Percentiles rank a stretch among this genome's conserved stretches.
These are phyloP conservation scores for Phalanger gymnotis DNA, from an alignment of 2,797 vertebrate species.

Conservation along the genomic window DNA sequence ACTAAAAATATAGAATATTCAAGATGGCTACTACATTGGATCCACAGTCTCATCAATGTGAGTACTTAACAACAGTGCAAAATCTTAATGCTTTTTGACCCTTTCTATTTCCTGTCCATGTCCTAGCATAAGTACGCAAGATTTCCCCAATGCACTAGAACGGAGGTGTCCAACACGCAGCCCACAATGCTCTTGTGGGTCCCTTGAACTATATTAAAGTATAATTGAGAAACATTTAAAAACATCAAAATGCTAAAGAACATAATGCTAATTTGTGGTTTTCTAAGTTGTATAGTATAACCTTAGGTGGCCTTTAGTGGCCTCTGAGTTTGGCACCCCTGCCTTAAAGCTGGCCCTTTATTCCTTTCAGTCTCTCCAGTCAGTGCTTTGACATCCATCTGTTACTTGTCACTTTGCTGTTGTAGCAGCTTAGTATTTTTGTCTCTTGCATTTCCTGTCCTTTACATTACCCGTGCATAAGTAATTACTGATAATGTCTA, in stretches of 20 bases:
- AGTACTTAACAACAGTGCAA: background rate
- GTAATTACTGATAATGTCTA: background rate
- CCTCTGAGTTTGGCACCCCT: background rate
- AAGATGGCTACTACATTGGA: background rate
- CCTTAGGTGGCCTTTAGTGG: background rate
- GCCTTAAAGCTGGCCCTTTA: background rate
- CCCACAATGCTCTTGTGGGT: background rate
- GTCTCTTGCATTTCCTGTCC: background rate
- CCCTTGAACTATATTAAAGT: background rate
- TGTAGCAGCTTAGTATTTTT: background rate
- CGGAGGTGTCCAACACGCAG: too few relatives aligned
- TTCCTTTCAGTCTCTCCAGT: background rate
- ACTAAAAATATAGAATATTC: background rate
- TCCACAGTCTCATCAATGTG: background rate
- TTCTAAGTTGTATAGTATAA: background rate
- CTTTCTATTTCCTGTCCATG: background rate
- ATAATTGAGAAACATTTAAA: background rate
- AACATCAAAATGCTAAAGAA: background rate
- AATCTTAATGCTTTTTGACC: background rate
- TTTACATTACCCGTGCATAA: background rate
- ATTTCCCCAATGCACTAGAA: background rate
- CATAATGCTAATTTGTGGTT: background rate
- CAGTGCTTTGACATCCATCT: background rate
- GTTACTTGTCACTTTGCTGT: background rate
- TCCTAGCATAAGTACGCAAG: background rate